phyloP scores from a whole-genome alignment of 2,113 vertebrate species.

The Herpetotheres cachinnans region DNA sequence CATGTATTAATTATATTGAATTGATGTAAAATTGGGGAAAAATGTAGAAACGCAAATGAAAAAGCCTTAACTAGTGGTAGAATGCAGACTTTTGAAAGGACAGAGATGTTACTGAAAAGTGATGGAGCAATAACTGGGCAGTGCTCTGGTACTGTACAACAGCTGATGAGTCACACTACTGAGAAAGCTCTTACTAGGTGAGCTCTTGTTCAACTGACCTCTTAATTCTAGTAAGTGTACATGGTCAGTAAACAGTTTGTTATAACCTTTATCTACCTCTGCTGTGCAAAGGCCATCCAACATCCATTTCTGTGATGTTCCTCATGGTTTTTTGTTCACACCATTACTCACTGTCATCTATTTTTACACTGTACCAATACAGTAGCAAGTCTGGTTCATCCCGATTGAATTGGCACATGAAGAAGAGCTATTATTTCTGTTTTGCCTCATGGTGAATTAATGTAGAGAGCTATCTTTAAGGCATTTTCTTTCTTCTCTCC shows the following conservation, averaged over 20 bases:
- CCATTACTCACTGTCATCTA: neutral
- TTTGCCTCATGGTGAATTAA: constrained; percentile 32
- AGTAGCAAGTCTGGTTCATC: neutral
- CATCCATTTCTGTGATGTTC: constrained; percentile 29
- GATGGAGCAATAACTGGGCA: constrained; percentile 59
- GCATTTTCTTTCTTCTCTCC: constrained; percentile 1
- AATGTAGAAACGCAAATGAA: constrained; percentile 40
- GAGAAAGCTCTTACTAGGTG: constrained; percentile 50
- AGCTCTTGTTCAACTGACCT: constrained; percentile 67
- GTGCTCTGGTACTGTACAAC: constrained; percentile 29
- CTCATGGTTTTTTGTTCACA: constrained; percentile 11
- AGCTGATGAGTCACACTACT: neutral
- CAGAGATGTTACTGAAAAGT: neutral
- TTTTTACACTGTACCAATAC: constrained; percentile 17
- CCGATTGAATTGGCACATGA: neutral
- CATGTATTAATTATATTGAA: neutral
- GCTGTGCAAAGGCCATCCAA: constrained; percentile 59
- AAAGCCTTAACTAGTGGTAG: constrained; percentile 47
- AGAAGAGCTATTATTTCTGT: constrained; percentile 20
- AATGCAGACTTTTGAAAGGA: constrained; percentile 45
- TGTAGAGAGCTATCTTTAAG: constrained; percentile 6
- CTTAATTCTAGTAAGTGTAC: constrained; percentile 46
- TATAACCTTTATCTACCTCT: constrained; percentile 68
- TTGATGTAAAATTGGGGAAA: constrained; percentile 30
- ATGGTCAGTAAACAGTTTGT: constrained; percentile 69